Conservation (phyloP, 1,140 invertebrate species). For the Meteorus sp. region DNA sequence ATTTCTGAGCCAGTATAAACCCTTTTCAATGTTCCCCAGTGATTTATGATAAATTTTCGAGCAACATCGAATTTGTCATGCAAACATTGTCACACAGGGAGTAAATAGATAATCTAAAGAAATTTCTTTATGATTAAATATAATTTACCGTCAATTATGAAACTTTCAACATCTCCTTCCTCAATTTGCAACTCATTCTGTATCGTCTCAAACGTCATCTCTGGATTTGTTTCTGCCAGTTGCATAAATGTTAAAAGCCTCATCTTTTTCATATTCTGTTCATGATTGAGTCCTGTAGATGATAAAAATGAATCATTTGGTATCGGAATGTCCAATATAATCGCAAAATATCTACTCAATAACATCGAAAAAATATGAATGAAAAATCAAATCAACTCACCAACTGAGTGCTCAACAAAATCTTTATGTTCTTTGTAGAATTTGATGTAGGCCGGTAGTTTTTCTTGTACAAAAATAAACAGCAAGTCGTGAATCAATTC, state of each 20-base stretch:
- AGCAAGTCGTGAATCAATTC: conserved; percentile 94
- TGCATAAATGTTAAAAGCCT: conserved; percentile 95
- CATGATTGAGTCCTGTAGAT: conserved; percentile 79
- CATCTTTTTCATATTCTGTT: conserved; percentile 97
- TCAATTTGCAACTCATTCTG: conserved; percentile 85
- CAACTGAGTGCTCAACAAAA: conserved; percentile 81
- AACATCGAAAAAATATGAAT: conserved; percentile 16
- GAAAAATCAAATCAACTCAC: conserved; percentile 47
- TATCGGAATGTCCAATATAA: too few species aligned
- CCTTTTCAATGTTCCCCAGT: conserved; percentile 42
- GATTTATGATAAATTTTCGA: conserved; percentile 15
- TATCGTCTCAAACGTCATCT: conserved; percentile 88
- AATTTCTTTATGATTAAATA: conserved; percentile 16
- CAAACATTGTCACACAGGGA: conserved; percentile 15
- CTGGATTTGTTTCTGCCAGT: conserved; percentile 87
- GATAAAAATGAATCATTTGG: conserved; percentile 16
- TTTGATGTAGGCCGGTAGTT: conserved; percentile 83
- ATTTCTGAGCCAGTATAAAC: conserved; percentile 46
- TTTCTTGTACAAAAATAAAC: conserved; percentile 95
- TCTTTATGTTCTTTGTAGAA: conserved; percentile 94
- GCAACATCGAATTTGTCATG: not conserved
- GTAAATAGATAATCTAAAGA: conserved; percentile 17
- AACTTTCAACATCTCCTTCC: conserved; percentile 88
- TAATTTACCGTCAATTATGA: conserved; percentile 90
- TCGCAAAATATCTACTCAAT: conserved; percentile 11